Base-by-base conservation (phyloP, 2,888 invertebrate genomes). In the Synergus gifuensis region DNA sequence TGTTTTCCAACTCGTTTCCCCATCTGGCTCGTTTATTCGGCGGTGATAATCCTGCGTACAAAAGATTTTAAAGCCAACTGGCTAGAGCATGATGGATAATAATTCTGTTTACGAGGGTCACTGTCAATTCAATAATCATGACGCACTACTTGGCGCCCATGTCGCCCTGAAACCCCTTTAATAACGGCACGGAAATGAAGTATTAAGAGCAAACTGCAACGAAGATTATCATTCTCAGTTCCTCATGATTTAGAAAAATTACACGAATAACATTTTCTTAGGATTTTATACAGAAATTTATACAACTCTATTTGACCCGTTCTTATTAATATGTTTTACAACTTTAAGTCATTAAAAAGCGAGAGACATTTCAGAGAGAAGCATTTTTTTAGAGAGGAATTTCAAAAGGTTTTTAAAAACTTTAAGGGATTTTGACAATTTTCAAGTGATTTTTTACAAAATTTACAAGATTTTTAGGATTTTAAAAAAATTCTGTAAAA, bases 41-140 rank as follows among this genome's bases (percentile, higher is more conserved):
- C 58, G 77, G 64, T 76, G 77, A 82, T 82, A 82, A 83, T 83
- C 82, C 78, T 77, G 69, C 46, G 60, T 80, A 83, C 81, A 82
- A 82, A 81, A 79, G 78, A 77, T 81, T 80, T 81, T 78, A 84
- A 84, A 78, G 67, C 82, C 67, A 79, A n/a, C 73, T 73, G 73
- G 5, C 73, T 73, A 73, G 54, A 73, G 54, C 73, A 58, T 54
- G 36, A 73, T 36, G 73, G 73, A 54, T 54, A 36, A 73, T 73
- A 73, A 73, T 73, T 73, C 73, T 73, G 73, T 73, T 73, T 73
- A 73, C 54, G 54, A 58, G 73, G 73, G 54, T 73, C 73, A 73
- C 73, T 73, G 73, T 73, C 73, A 73, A 73, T 54, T 73, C 73
- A 73, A 73, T 73, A 54, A 73, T 73, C 54, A 73, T 73, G 73